These are phyloP conservation scores for Beris chalybata DNA, from an alignment of 2,888 invertebrate genomes.

Conservation along the genomic window DNA sequence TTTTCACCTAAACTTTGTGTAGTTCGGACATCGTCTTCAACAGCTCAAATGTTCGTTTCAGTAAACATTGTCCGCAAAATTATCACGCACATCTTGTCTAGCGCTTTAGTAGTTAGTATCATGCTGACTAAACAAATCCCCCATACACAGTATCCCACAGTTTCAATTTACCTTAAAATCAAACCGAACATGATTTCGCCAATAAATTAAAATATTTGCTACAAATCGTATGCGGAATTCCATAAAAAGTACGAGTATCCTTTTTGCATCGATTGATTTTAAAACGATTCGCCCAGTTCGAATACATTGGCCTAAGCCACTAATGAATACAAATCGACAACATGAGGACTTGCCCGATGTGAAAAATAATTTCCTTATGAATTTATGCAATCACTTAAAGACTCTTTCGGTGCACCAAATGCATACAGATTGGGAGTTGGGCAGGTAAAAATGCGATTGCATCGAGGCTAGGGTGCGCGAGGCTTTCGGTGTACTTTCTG, in stretches of 20 bases:
- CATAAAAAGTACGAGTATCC: slow-evolving; percentile 1
- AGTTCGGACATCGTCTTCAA: too few relatives aligned
- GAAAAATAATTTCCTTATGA: slow-evolving; percentile 24
- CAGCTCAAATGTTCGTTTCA: too few relatives aligned
- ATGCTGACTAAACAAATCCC: slow-evolving; percentile 22
- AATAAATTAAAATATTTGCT: slow-evolving; percentile 1
- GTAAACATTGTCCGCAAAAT: background rate
- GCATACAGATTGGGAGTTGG: background rate
- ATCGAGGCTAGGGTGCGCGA: background rate
- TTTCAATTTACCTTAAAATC: slow-evolving; percentile 25
- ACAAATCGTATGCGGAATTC: slow-evolving; percentile 10
- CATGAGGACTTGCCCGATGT: slow-evolving; percentile 17
- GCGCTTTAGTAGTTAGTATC: background rate
- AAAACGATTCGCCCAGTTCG: background rate
- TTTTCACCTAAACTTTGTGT: too few relatives aligned
- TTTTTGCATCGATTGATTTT: background rate
- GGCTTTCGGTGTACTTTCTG: too few relatives aligned
- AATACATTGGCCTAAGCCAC: slow-evolving; percentile 3
- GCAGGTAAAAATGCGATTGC: background rate
- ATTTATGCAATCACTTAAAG: background rate
- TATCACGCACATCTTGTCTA: slow-evolving; percentile 24
- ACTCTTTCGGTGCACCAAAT: background rate
- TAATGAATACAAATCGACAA: slow-evolving; percentile 32
- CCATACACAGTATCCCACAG: slow-evolving; percentile 8
- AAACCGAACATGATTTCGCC: slow-evolving; percentile 17